Percentiles rank a stretch among this genome's conserved stretches.
Conservation (phyloP, 2,113 vertebrate genomes). For the Gymnorhina tibicen region DNA sequence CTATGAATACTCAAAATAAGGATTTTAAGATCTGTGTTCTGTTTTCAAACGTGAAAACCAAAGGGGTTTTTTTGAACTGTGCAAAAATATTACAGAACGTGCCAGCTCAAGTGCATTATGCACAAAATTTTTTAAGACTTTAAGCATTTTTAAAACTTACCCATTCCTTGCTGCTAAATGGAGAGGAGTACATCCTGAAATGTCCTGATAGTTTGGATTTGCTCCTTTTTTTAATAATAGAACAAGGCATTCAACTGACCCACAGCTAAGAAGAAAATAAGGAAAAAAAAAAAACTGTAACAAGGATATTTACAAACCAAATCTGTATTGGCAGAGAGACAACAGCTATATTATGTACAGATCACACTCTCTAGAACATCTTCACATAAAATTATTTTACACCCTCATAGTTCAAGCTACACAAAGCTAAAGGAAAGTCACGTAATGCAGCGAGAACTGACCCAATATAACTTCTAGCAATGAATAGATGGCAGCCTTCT, state of each 20-base stretch:
- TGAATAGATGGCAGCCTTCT: background rate
- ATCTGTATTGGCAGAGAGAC: background rate
- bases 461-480: background rate
- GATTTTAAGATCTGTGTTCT: background rate
- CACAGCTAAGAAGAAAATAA: conserved; percentile 80
- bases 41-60: background rate
- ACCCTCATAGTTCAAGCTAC: background rate
- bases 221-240: conserved; percentile 93
- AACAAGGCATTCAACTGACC: conserved; percentile 95
- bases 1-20: background rate
- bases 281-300: background rate
- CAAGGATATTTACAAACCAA: background rate
- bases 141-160: conserved; percentile 64
- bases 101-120: background rate
- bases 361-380: background rate
- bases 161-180: conserved; percentile 97
- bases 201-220: conserved; percentile 98
- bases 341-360: background rate
- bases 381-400: background rate
- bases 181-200: conserved; percentile 96
- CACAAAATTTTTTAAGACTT: background rate
- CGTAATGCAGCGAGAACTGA: background rate
- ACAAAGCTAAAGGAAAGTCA: background rate
- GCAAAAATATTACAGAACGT: background rate
- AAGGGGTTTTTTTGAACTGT: background rate